Evolutionary conservation across 2,113 vertebrate genomes (phyloP), one percentile per base, ranked within the genome.

Genomic region (Rousettus leschenaultii): DNA sequence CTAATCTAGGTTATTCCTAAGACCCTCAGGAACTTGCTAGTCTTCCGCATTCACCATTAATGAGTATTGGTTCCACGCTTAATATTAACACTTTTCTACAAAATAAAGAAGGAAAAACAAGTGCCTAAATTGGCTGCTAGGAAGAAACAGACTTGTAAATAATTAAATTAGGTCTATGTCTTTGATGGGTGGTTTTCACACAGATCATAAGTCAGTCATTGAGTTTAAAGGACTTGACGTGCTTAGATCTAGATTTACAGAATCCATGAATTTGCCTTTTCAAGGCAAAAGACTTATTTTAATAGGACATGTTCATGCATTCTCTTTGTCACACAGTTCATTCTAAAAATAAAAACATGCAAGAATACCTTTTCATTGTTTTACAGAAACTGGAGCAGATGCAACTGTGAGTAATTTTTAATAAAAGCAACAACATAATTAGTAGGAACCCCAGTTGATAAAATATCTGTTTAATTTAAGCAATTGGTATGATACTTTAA

Each of bases 381-480:
- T 91, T n/a, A 45, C 6, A 13, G 95, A 80, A 95, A 66, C 53
- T 26, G 16, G 70, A 94, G 40, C 71, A 94, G 89, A 91, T 82
- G 65, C 70, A 48, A 5, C 1, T 66, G 35, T 75, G 92, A 91
- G 55, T 82, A 85, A 96, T 96, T 96, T 89, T 96, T 93, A 96
- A 87, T 96, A 89, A 91, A 59, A 78, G 19, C 78, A 91, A 77
- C 22, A 73, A 89, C 11, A 22, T 96, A 95, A 95, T 97, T 96
- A 97, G 89, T 77, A 96, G 95, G 71, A 95, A 77, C 86, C 68
- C 82, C 33, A 43, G 93, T 74, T 96, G 96, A 96, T 95, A 91
- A 97, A 97, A 94, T 97, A 97, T 93, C 82, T 96, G 40, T 95
- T 96, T 97, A 93, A 96, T 96, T 97, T 96, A 93, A 95, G 89